Evolutionary conservation across 2,797 vertebrate genomes (phyloP).

Genomic region (Neopelma chrysocephalum): DNA sequence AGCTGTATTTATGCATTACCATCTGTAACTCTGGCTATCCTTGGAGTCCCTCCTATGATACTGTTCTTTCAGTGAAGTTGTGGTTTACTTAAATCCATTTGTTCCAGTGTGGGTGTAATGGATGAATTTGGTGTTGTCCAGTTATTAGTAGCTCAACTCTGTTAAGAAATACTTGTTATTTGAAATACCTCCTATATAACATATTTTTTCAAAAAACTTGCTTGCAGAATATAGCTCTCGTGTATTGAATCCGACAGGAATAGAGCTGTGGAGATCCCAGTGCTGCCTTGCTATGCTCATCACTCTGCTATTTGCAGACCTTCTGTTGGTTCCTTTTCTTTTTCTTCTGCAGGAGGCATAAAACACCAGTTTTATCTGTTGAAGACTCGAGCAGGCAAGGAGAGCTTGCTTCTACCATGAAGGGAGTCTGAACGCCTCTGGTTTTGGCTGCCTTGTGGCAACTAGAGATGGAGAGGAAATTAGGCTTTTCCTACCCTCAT

Average conservation of each 20-base stretch:
- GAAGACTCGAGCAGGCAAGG: not conserved
- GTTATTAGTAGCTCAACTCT: not conserved
- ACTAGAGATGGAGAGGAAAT: not conserved
- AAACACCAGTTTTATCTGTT: not conserved
- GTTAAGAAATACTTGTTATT: not conserved
- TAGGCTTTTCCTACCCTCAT: not conserved
- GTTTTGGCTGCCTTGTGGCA: not conserved
- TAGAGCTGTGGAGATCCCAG: not conserved
- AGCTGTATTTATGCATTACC: not conserved
- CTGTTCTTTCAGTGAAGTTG: fast-evolving
- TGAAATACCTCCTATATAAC: not conserved
- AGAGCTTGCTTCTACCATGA: not conserved
- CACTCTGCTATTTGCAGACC: not conserved
- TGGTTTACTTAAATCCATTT: not conserved
- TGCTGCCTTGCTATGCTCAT: not conserved
- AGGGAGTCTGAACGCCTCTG: not conserved
- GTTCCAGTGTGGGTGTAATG: not conserved
- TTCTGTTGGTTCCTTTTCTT: not conserved
- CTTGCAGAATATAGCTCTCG: not conserved
- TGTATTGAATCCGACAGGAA: not conserved
- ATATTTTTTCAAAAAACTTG: not conserved
- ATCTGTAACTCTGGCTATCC: not conserved
- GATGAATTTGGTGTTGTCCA: not conserved
- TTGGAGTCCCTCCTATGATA: not conserved
- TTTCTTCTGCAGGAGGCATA: not conserved